phyloP scores from a whole-genome alignment of 2,888 invertebrate genomes.

The Crepidodera aurea region DNA sequence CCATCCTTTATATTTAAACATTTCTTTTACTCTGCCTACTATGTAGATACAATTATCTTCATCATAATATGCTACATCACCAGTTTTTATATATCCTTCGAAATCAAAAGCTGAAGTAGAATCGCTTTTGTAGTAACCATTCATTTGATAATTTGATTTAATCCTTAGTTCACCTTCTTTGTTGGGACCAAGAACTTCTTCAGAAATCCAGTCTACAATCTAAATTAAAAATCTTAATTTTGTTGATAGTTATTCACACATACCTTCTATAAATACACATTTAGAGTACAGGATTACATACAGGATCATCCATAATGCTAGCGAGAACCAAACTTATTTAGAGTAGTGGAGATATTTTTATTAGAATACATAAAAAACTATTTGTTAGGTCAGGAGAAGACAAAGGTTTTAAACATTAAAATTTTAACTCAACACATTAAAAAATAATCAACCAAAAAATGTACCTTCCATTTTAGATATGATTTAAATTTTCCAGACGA shows the following conservation, averaged over 20 bases:
- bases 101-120: conserved; percentile 58
- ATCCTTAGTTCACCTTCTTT: conserved; percentile 64
- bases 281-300: too few species aligned
- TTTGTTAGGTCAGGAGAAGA: too few species aligned
- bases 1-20: conserved; percentile 62
- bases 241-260: too few species aligned
- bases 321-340: too few species aligned
- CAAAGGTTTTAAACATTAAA: too few species aligned
- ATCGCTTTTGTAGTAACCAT: conserved; percentile 62
- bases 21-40: conserved; percentile 61
- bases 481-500: conserved; percentile 30
- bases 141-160: conserved; percentile 54
- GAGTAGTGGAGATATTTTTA: too few species aligned
- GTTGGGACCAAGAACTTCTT: conserved; percentile 61
- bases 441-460: too few species aligned
- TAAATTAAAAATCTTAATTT: too few species aligned
- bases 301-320: too few species aligned
- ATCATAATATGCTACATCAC: conserved; percentile 63
- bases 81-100: conserved; percentile 63
- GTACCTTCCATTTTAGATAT: conserved; percentile 52
- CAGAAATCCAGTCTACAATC: conserved; percentile 62
- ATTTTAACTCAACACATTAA: too few species aligned
- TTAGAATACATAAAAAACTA: too few species aligned
- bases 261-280: too few species aligned
- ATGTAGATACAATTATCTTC: conserved; percentile 60